Evolutionary conservation across 2,888 invertebrate species (phyloP).

Genomic region (Amphimallon solstitiale): DNA sequence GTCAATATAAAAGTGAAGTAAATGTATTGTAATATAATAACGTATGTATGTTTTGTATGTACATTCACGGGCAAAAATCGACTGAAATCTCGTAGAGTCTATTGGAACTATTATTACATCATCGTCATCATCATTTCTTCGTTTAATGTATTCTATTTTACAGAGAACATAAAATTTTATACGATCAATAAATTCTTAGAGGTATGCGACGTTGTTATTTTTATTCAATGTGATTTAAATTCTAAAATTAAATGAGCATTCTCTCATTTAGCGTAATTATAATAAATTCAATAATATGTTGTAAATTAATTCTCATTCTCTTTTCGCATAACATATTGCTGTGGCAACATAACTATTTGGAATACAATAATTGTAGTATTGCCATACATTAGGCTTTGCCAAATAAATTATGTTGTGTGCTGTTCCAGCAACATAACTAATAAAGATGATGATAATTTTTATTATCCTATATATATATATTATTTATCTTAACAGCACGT

Average conservation of each 20-base stretch:
- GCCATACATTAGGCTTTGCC: no score
- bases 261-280: background rate
- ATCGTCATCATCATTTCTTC: background rate
- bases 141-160: conserved; percentile 15
- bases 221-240: background rate
- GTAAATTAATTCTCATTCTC: background rate
- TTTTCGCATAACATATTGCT: no score
- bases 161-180: conserved; percentile 23
- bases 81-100: background rate
- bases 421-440: no score
- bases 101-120: conserved; percentile 16
- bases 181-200: conserved; percentile 12
- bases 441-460: no score
- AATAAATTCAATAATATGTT: background rate
- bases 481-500: no score
- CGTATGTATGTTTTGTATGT: no score
- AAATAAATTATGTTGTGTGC: no score
- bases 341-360: no score
- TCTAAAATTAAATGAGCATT: no score
- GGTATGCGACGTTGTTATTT: conserved; percentile 9
- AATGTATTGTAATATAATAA: background rate
- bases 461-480: no score
- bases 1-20: conserved; percentile 19
- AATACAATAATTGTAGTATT: no score
- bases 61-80: background rate